Percentiles rank a stretch among this genome's conserved stretches.
These are phyloP conservation scores for Tragelaphus strepsiceros DNA, from an alignment of 2,113 vertebrate genomes.

Conservation along the genomic window DNA sequence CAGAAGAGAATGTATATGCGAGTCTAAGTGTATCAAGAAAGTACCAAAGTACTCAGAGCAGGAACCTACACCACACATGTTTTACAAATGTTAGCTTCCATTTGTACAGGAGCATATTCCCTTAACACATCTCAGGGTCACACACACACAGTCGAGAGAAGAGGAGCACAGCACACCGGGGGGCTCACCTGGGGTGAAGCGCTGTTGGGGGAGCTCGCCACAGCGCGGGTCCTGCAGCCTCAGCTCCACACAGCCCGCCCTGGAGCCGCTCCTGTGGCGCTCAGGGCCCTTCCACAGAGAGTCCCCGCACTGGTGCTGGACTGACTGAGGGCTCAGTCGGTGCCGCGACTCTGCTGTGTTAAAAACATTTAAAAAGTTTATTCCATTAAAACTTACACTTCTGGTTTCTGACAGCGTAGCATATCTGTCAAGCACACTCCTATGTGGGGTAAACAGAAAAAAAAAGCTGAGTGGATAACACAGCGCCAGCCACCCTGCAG, in stretches of 20 bases:
- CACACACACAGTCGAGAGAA: too few relatives aligned
- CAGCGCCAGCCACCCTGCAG: too few relatives aligned
- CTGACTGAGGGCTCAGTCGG: constrained; percentile 42
- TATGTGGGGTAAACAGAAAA: background rate
- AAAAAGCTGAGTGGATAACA: background rate
- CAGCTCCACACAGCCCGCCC: constrained; percentile 73
- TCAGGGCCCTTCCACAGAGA: constrained; percentile 19
- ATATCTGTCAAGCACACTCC: background rate
- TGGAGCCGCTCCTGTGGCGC: constrained; percentile 52
- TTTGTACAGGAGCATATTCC: background rate
- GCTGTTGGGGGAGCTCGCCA: background rate
- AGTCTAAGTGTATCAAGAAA: background rate
- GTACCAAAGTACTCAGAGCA: background rate
- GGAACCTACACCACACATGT: background rate
- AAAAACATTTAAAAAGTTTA: background rate
- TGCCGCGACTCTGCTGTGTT: background rate
- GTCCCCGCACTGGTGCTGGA: constrained; percentile 29
- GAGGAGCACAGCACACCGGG: background rate
- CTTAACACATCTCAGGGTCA: background rate
- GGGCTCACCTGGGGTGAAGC: constrained; percentile 75
- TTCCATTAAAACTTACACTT: background rate
- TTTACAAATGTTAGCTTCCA: background rate
- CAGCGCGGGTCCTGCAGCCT: constrained; percentile 51
- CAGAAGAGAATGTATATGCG: background rate
- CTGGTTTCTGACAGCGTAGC: background rate